Conservation (phyloP, 92 coral and sea anemone genomes). For the Phymanthus crucifer region DNA sequence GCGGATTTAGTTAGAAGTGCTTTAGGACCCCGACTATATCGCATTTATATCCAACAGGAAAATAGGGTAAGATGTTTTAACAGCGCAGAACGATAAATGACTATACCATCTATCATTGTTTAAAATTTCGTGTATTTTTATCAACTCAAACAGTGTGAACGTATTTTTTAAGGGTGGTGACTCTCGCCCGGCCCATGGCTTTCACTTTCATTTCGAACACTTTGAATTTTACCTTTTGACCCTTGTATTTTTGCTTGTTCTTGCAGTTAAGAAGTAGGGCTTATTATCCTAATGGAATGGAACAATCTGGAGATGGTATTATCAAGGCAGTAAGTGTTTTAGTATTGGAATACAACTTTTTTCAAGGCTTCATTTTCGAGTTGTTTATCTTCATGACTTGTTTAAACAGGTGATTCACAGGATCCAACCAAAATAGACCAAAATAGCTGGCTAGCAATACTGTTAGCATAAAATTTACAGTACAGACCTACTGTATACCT, state of each 20-base stretch:
- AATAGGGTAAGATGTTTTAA: slow-evolving; percentile 55
- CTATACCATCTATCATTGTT: background rate
- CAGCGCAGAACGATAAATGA: background rate
- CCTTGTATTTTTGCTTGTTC: background rate
- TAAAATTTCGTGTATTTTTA: background rate
- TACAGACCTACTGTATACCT: too few species aligned
- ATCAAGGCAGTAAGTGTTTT: slow-evolving; percentile 71
- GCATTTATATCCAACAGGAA: slow-evolving; percentile 64
- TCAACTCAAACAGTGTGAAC: background rate
- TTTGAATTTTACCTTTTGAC: background rate
- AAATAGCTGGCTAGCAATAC: background rate
- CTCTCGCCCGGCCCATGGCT: too few species aligned
- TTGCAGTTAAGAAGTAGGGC: slow-evolving; percentile 49
- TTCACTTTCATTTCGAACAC: background rate
- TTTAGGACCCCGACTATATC: slow-evolving; percentile 78
- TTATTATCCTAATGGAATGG: slow-evolving; percentile 76
- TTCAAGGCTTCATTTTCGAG: background rate
- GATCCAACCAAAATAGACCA: too few species aligned
- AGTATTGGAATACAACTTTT: background rate
- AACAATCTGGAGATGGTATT: slow-evolving; percentile 79
- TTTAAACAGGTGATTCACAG: background rate
- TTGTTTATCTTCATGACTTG: too few species aligned
- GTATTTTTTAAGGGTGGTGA: background rate
- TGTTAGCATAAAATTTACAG: background rate
- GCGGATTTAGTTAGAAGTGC: slow-evolving; percentile 77